A percentile compares a stretch with the other conserved stretches of the same genome.
Conservation (phyloP, 2,797 vertebrate species). For the Pachyuromys duprasi region DNA sequence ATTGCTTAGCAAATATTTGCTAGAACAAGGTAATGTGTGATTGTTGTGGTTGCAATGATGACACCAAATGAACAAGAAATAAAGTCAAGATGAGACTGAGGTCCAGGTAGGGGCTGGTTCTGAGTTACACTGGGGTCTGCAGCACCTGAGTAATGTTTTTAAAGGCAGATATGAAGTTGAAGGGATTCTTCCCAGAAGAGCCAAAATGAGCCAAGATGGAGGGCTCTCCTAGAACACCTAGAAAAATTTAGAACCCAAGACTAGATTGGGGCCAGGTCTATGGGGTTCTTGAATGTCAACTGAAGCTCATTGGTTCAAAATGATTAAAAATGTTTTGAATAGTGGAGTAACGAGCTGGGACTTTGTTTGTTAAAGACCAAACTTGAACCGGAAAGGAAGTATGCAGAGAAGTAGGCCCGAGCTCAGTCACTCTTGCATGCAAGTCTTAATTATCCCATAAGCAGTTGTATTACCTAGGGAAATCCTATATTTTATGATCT, state of each 20-base stretch:
- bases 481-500: neutral
- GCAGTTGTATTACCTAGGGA: conserved; percentile 13
- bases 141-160: neutral
- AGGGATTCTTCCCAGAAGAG: neutral
- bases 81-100: neutral
- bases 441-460: conserved; percentile 33
- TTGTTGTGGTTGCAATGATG: neutral
- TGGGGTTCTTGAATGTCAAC: neutral
- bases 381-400: neutral
- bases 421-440: neutral
- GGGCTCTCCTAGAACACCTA: neutral
- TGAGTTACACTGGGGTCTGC: too few relatives aligned
- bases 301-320: conserved; percentile 46
- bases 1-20: neutral
- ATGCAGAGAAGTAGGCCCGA: conserved; percentile 39
- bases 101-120: neutral
- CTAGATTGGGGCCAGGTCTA: neutral
- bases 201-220: neutral
- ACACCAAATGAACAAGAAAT: neutral
- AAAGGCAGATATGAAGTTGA: conserved; percentile 8
- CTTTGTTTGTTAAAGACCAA: conserved; percentile 47
- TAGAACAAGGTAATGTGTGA: conserved; percentile 1
- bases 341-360: neutral
- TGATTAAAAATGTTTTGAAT: neutral
- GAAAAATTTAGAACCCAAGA: neutral